These are phyloP conservation scores for Carettochelys insculpta DNA, from an alignment of 2,113 vertebrate genomes.

Conservation along the genomic window DNA sequence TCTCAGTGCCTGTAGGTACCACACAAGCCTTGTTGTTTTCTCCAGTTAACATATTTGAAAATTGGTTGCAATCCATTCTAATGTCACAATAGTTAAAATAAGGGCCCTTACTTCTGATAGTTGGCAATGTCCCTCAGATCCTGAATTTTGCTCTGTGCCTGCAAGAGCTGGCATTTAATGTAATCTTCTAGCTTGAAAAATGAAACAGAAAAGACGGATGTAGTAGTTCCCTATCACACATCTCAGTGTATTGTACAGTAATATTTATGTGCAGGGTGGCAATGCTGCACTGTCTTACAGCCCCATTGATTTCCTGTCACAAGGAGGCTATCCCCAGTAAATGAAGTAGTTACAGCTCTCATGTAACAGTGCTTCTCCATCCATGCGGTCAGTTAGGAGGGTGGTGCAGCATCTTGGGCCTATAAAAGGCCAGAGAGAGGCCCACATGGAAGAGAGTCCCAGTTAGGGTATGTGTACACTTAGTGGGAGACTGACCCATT, in stretches of 20 bases:
- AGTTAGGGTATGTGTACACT: too few species aligned
- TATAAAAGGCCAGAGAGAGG: neutral
- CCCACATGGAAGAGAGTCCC: neutral
- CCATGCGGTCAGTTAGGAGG: neutral
- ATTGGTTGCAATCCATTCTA: slow-evolving; percentile 55
- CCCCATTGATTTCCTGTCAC: neutral
- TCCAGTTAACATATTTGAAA: slow-evolving; percentile 28
- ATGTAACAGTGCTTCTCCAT: neutral
- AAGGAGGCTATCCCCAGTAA: neutral
- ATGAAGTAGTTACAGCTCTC: neutral
- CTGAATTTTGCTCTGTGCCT: neutral
- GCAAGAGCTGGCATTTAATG: slow-evolving; percentile 29
- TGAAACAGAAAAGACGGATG: slow-evolving; percentile 35
- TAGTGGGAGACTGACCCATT: too few species aligned
- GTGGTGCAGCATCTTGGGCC: neutral
- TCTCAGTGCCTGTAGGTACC: too few species aligned
- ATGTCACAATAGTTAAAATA: slow-evolving; percentile 29
- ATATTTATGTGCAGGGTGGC: neutral
- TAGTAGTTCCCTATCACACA: slow-evolving; percentile 20
- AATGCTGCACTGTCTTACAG: neutral
- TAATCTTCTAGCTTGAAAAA: slow-evolving; percentile 55
- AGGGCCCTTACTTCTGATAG: neutral
- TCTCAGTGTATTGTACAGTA: neutral
- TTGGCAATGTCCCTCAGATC: neutral
- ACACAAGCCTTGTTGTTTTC: slow-evolving; percentile 46